Conservation (phyloP, 2,797 vertebrate species). For the Vultur gryphus region DNA sequence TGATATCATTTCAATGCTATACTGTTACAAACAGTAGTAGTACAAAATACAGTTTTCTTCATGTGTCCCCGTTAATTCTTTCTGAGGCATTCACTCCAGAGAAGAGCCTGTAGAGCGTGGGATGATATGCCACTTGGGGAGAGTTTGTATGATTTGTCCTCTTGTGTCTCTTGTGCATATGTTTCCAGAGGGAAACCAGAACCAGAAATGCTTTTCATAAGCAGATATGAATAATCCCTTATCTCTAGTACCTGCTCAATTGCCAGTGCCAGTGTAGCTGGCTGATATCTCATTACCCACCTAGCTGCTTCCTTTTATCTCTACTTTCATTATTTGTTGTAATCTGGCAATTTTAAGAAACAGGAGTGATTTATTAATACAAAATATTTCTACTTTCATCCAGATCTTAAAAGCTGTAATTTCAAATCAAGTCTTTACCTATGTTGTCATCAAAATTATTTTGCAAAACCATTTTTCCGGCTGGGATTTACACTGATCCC, state of each 20-base stretch:
- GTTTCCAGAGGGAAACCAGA: neutral
- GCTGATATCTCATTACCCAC: neutral
- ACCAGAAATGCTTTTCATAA: neutral
- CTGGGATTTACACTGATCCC: neutral
- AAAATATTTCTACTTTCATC: neutral
- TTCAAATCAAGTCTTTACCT: neutral
- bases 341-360: neutral
- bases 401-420: neutral
- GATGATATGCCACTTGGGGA: neutral
- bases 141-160: neutral
- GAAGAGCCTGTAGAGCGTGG: accelerated
- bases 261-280: neutral
- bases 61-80: no score
- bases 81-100: accelerated
- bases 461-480: neutral
- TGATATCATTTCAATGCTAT: neutral
- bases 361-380: neutral
- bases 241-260: neutral
- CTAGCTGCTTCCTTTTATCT: neutral
- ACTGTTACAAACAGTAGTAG: accelerated
- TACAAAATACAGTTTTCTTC: accelerated
- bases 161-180: neutral
- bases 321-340: neutral
- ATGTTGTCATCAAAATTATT: neutral
- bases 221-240: accelerated